These are phyloP conservation scores for Indri indri DNA, from an alignment of 2,113 vertebrate species.

Conservation along the genomic window DNA sequence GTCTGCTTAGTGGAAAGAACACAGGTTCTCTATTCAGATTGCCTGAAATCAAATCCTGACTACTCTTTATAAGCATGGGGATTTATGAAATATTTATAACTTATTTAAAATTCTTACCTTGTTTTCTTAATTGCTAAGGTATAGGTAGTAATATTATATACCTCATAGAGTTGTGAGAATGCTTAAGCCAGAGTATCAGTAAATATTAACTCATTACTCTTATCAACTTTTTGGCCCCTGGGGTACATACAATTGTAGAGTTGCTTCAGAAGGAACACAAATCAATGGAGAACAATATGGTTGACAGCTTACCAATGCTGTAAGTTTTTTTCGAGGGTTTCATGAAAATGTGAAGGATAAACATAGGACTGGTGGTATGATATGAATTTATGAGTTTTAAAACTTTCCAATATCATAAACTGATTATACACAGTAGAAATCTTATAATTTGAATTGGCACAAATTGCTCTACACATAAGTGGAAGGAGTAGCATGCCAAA, in stretches of 20 bases:
- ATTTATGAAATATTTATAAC: neutral
- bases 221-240: neutral
- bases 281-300: neutral
- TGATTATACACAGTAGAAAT: neutral
- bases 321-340: neutral
- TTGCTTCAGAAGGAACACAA: neutral
- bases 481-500: neutral
- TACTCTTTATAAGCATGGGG: neutral
- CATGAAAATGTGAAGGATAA: neutral
- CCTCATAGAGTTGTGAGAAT: neutral
- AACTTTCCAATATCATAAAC: neutral
- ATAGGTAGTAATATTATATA: neutral
- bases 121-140: neutral
- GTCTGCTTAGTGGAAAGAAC: neutral
- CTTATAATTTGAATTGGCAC: neutral
- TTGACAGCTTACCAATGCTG: neutral
- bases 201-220: neutral
- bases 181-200: neutral
- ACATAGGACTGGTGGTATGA: neutral
- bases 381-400: neutral
- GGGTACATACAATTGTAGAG: neutral
- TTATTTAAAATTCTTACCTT: neutral
- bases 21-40: neutral
- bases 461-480: neutral
- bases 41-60: neutral